Conservation (phyloP, 2,888 invertebrate genomes). For the Platycheirus albimanus region DNA sequence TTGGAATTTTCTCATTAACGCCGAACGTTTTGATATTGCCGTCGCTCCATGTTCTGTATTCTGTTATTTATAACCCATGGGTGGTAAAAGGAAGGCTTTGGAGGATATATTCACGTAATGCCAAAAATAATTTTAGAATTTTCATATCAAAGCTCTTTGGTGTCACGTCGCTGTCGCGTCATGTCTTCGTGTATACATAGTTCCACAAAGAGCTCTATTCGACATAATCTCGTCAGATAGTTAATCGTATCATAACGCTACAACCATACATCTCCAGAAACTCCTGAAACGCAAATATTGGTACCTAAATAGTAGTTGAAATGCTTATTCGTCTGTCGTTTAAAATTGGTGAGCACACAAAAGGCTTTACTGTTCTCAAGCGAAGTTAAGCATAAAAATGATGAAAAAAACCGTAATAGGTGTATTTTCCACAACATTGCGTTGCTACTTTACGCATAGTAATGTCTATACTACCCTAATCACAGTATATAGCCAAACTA, state of each 20-base stretch:
- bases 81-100: neutral
- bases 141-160: slow-evolving; percentile 5
- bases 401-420: slow-evolving; percentile 22
- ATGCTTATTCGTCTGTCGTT: neutral
- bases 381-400: neutral
- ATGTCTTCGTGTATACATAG: too few species aligned
- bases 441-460: slow-evolving; percentile 48
- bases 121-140: slow-evolving; percentile 43
- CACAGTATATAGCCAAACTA: neutral
- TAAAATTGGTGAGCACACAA: slow-evolving; percentile 5
- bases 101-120: neutral
- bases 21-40: slow-evolving; percentile 61
- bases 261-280: slow-evolving; percentile 51
- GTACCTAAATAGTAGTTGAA: neutral
- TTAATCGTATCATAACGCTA: slow-evolving; percentile 47
- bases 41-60: slow-evolving; percentile 36
- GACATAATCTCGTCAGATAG: slow-evolving; percentile 36
- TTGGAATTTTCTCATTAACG: slow-evolving; percentile 58
- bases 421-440: slow-evolving; percentile 48
- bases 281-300: neutral
- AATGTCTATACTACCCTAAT: slow-evolving; percentile 40
- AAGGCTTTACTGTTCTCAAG: slow-evolving; percentile 3
- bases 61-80: slow-evolving; percentile 23
- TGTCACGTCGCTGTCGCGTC: too few species aligned
- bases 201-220: slow-evolving; percentile 2